phyloP scores from a whole-genome alignment of 2,113 vertebrate genomes.

The Oreochromis spilurus region DNA sequence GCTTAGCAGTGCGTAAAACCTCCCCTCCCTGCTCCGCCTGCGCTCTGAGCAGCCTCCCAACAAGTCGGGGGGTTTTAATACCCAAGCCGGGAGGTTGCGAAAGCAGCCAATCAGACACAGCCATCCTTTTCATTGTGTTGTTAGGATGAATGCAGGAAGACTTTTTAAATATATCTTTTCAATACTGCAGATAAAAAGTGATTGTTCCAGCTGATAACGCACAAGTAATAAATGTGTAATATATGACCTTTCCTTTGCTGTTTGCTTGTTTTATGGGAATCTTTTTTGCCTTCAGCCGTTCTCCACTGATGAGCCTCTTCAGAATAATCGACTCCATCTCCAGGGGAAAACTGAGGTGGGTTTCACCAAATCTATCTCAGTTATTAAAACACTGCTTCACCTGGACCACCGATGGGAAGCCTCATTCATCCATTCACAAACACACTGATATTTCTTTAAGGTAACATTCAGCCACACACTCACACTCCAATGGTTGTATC shows the following conservation, averaged over 20 bases:
- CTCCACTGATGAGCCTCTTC: not conserved
- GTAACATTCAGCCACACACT: not conserved
- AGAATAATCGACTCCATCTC: not conserved
- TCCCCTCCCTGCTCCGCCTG: not conserved
- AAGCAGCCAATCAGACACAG: conserved; percentile 44
- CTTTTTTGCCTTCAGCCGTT: not conserved
- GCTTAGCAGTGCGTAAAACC: not conserved
- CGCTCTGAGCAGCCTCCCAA: not conserved
- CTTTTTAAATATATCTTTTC: not conserved
- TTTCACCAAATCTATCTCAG: not conserved
- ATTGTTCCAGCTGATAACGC: not conserved
- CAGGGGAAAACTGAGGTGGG: not conserved
- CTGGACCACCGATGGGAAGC: not conserved
- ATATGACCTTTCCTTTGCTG: not conserved
- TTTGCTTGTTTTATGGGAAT: not conserved
- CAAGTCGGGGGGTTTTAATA: conserved; percentile 29
- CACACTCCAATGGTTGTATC: not conserved
- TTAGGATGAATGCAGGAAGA: not conserved
- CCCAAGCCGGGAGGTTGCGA: conserved; percentile 9
- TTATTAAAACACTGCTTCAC: not conserved
- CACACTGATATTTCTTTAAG: not conserved
- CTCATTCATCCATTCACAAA: not conserved
- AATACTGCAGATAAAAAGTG: not conserved
- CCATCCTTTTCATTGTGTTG: not conserved
- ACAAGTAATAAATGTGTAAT: not conserved